Base-by-base conservation (phyloP, 2,113 vertebrate species). In the Pleuronectes platessa region DNA sequence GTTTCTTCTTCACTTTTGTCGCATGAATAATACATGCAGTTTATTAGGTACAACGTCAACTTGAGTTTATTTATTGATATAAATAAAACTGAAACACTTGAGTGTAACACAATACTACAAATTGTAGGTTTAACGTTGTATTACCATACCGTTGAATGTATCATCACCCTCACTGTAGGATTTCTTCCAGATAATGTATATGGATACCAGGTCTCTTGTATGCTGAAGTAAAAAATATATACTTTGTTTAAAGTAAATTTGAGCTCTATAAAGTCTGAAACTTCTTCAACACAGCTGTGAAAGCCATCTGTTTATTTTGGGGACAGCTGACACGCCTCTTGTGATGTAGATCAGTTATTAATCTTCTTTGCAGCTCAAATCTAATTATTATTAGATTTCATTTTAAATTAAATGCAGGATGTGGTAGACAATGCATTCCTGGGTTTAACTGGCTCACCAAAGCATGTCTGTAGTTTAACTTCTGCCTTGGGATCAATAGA, bases 391-490 rank as follows among this genome's bases (percentile, higher is more conserved):
- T 74, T 21, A 69, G 23, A 18, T 60, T 67, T 40, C 60, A 56
- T 15, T 56, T 23, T 42, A 42, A 42, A 42, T 42, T 23, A 24
- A 49, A 74, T 67, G 15, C 74, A 78, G 88, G 88, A 87, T 78
- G 65, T 8, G 42, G 45, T 2, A 78, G 67, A 87, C 90, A 87
- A 86, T 83, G 66, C 68, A 72, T 69, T 74, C 53, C 70, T 73
- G 61, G 21, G 31, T 67, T 74, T 77, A 27, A 60, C 7, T 70
- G 53, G 11, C 61, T 62, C 18, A 2, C 23, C 53, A 6, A 27
- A 17, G 18, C 68, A 47, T 80, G 67, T 24, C 2, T 60, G 35
- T 79, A 11, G 35, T 73, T 66, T 54, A 53, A 72, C 81, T 75
- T 37, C 40, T 78, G 23, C 7, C n/a, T 4, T 20, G 59, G 31